phyloP scores from a whole-genome alignment of 2,888 invertebrate species.

The Digitonthophagus gazella region DNA sequence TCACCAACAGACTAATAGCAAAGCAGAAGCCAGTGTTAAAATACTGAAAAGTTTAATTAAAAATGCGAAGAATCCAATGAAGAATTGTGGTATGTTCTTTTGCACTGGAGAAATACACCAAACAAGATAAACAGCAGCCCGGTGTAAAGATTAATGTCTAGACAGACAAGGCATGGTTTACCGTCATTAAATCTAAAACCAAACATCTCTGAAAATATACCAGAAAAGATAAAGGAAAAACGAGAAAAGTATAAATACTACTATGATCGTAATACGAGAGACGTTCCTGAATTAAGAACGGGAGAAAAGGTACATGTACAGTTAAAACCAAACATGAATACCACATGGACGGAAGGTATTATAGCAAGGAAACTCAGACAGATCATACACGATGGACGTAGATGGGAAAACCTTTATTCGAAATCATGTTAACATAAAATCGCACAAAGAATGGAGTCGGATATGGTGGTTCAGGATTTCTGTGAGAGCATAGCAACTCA shows the following conservation, averaged over 20 bases:
- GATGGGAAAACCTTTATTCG: no score
- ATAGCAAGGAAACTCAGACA: no score
- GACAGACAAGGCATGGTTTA: neutral
- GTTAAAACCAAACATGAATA: neutral
- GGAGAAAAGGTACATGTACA: neutral
- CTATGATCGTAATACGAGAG: neutral
- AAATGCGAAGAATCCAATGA: neutral
- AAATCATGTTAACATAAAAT: no score
- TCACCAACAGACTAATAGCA: no score
- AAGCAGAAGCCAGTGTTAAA: neutral
- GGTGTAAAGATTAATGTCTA: neutral
- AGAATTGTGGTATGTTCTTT: neutral
- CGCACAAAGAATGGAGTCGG: no score
- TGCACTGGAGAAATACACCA: conserved; percentile 7
- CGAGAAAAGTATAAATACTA: neutral
- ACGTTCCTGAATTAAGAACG: neutral
- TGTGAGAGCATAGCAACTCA: no score
- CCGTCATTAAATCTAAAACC: neutral
- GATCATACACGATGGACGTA: no score
- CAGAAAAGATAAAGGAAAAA: neutral
- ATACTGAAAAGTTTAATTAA: neutral
- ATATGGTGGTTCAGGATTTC: no score
- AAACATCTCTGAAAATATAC: neutral
- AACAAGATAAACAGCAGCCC: neutral
- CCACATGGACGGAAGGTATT: neutral